A percentile compares a stretch with the other conserved stretches of the same genome.
Conservation (phyloP, 2,797 vertebrate genomes). For the Chrosomus eos region DNA sequence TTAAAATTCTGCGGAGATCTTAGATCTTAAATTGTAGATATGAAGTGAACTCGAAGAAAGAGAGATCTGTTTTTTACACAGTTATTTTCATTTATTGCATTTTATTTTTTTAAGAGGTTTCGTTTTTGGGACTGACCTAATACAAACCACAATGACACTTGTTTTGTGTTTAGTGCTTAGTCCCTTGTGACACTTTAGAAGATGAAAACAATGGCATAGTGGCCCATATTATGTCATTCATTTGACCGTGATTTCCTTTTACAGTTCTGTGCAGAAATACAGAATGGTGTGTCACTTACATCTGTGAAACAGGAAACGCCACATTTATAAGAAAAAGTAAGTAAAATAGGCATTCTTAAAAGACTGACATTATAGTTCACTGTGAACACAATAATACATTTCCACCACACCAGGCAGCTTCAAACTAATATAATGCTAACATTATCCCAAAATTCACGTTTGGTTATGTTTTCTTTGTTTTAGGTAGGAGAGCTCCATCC, state of each 20-base stretch:
- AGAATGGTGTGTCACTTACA: constrained; percentile 57
- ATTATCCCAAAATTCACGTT: background rate
- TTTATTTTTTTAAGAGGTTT: background rate
- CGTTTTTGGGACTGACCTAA: constrained; percentile 15
- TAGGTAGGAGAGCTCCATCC: background rate
- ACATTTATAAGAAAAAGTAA: constrained; percentile 62
- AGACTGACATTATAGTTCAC: constrained; percentile 59
- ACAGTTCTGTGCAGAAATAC: constrained; percentile 29
- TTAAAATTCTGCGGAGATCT: background rate
- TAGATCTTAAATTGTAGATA: background rate
- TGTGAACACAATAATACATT: constrained; percentile 65
- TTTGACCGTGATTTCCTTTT: constrained; percentile 26
- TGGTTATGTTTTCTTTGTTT: constrained; percentile 16
- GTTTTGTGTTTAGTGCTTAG: background rate
- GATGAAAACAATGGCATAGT: background rate
- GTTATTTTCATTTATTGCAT: constrained; percentile 17
- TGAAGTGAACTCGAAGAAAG: background rate
- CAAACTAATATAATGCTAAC: constrained; percentile 6
- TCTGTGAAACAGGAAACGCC: constrained; percentile 32
- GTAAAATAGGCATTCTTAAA: constrained; percentile 67
- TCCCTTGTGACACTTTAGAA: constrained; percentile 11
- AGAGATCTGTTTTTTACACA: background rate
- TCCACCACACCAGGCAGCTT: constrained; percentile 49
- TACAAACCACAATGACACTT: constrained; percentile 33
- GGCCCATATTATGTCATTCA: constrained; percentile 16